These are phyloP conservation scores for Dicranocentrus wangi DNA, from an alignment of 2,888 invertebrate species.

Conservation along the genomic window DNA sequence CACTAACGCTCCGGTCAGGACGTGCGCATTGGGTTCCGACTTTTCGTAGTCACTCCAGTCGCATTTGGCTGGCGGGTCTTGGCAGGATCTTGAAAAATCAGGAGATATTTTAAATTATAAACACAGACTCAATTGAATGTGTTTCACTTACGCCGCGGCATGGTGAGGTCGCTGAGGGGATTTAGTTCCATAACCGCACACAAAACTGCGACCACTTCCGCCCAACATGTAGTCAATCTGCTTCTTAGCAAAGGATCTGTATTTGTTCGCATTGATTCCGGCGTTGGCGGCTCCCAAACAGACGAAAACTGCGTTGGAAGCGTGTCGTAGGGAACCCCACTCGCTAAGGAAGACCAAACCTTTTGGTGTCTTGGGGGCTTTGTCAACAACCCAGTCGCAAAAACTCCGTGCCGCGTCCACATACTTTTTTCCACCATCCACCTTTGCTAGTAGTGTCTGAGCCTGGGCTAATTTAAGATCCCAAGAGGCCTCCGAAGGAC, in stretches of 20 bases:
- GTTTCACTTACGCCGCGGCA: slow-evolving; percentile 76
- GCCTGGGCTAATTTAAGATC: slow-evolving; percentile 72
- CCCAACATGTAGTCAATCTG: slow-evolving; percentile 79
- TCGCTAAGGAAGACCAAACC: slow-evolving; percentile 71
- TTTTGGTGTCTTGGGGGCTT: slow-evolving; percentile 71
- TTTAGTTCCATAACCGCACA: slow-evolving; percentile 78
- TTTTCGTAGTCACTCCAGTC: slow-evolving; percentile 77
- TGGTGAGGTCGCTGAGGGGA: slow-evolving; percentile 78
- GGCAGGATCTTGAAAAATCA: slow-evolving; percentile 77
- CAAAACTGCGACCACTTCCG: slow-evolving; percentile 77
- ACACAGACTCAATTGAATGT: no score
- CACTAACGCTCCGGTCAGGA: slow-evolving; percentile 78
- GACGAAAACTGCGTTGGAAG: slow-evolving; percentile 67
- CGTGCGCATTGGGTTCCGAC: slow-evolving; percentile 77
- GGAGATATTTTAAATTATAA: no score
- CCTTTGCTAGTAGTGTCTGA: slow-evolving; percentile 71
- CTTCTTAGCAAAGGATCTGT: slow-evolving; percentile 77
- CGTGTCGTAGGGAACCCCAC: slow-evolving; percentile 71
- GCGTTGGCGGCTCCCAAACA: slow-evolving; percentile 75
- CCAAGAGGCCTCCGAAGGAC: slow-evolving; percentile 71
- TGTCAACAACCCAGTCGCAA: slow-evolving; percentile 70
- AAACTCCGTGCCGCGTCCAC: slow-evolving; percentile 74
- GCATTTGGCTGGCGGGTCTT: slow-evolving; percentile 76
- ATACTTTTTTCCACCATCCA: slow-evolving; percentile 67
- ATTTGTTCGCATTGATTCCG: slow-evolving; percentile 75